Percentiles rank a stretch among this genome's conserved stretches.
phyloP scores from a whole-genome alignment of 2,888 invertebrate genomes.

The Amblyjoppa fuscipennis region DNA sequence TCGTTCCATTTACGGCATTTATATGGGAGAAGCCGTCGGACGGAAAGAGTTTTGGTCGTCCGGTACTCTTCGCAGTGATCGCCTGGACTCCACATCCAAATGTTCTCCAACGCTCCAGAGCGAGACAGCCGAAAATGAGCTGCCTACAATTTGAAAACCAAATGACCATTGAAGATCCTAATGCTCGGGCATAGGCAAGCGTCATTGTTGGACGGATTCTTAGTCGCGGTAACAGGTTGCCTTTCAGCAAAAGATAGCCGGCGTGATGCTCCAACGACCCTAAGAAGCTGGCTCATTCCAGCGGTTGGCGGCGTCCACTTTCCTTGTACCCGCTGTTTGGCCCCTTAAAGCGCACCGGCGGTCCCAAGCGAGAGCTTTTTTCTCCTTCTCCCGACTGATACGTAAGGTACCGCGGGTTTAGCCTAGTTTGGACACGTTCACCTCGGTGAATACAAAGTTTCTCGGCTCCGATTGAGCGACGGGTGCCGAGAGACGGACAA shows the following conservation, averaged over 20 bases:
- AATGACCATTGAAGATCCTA: too few species aligned
- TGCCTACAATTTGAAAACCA: too few species aligned
- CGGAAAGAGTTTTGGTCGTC: too few species aligned
- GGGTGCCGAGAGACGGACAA: not conserved
- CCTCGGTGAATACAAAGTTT: constrained; percentile 77
- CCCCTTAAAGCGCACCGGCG: constrained; percentile 36
- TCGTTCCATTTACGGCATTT: constrained; percentile 37
- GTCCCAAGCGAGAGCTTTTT: constrained; percentile 64
- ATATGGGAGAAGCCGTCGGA: not conserved
- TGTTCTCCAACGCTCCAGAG: too few species aligned
- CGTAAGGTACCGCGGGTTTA: constrained; percentile 76
- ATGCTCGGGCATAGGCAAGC: not conserved
- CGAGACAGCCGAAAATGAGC: too few species aligned
- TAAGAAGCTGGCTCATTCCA: constrained; percentile 10
- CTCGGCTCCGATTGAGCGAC: constrained; percentile 19
- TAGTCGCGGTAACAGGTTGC: constrained; percentile 12
- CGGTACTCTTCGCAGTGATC: too few species aligned
- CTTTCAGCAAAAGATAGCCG: not conserved
- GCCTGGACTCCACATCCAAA: too few species aligned
- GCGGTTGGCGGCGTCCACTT: constrained; percentile 6
- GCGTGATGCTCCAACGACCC: constrained; percentile 3
- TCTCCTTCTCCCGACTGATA: constrained; percentile 69
- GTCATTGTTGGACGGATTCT: constrained; percentile 10
- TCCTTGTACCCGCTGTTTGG: constrained; percentile 6
- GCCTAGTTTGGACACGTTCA: constrained; percentile 79